Percentiles rank a stretch among this genome's conserved stretches.
Conservation (phyloP, 2,797 vertebrate species). For the Alfaro cultratus region DNA sequence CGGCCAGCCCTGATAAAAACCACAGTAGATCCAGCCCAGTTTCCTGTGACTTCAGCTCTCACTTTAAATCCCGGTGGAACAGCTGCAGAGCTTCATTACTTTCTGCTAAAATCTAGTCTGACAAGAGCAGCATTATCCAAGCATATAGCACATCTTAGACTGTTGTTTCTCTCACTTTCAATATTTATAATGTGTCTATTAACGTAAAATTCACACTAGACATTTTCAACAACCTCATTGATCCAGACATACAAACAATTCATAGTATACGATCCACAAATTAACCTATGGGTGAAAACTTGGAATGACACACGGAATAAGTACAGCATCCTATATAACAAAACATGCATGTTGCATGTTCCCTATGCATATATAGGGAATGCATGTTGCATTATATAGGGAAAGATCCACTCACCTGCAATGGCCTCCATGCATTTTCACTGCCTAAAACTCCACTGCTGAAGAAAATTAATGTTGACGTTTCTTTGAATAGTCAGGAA, state of each 20-base stretch:
- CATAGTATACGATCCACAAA: not conserved
- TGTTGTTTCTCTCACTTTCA: not conserved
- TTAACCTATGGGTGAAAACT: not conserved
- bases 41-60: conserved; percentile 43
- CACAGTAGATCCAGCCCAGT: conserved; percentile 46
- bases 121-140: conserved; percentile 11
- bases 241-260: not conserved
- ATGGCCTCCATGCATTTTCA: not conserved
- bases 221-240: not conserved
- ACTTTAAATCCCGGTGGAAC: conserved; percentile 23
- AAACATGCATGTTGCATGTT: no score
- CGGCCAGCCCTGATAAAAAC: conserved; percentile 50
- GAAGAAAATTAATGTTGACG: not conserved
- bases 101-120: conserved; percentile 29
- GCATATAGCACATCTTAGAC: not conserved
- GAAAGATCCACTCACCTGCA: not conserved
- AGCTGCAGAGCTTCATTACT: conserved; percentile 35
- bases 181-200: not conserved
- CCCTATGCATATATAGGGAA: not conserved
- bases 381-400: not conserved
- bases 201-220: not conserved
- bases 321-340: no score
- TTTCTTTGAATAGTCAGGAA: not conserved
- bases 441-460: not conserved
- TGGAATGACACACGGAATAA: not conserved